phyloP scores from a whole-genome alignment of 2,797 vertebrate genomes.

The Thunnus albacares region DNA sequence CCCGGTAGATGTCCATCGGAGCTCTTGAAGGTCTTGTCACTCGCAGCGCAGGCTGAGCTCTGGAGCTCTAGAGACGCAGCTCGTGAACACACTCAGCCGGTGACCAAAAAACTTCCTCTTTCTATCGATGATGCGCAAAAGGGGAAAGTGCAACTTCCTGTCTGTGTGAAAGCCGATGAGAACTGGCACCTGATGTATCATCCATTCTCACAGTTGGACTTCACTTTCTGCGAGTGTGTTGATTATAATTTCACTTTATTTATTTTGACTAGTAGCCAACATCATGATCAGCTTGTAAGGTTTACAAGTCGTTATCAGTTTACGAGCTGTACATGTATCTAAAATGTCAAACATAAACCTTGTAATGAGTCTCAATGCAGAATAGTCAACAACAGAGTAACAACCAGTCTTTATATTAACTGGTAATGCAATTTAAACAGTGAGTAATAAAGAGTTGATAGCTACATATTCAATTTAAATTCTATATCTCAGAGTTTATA shows the following conservation, averaged over 20 bases:
- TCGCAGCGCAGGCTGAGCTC: not conserved
- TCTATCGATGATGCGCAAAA: conserved; percentile 44
- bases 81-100: conserved; percentile 21
- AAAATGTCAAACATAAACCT: no score
- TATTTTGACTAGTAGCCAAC: not conserved
- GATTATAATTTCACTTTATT: not conserved
- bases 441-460: no score
- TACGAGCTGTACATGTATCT: not conserved
- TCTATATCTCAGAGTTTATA: not conserved
- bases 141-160: conserved; percentile 66
- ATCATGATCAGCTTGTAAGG: not conserved
- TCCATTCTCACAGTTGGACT: conserved; percentile 7
- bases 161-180: conserved; percentile 3
- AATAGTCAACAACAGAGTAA: no score
- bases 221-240: conserved; percentile 40
- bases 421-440: no score
- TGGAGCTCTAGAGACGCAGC: conserved; percentile 3
- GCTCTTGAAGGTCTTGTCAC: not conserved
- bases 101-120: conserved; percentile 69
- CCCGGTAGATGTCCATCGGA: conserved; percentile 83
- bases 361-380: no score
- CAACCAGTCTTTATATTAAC: no score
- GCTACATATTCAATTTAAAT: no score
- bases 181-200: conserved; percentile 10
- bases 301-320: not conserved